Percentiles rank a stretch among this genome's conserved stretches.
Conservation (phyloP, 2,888 invertebrate genomes). For the Timandra comae region DNA sequence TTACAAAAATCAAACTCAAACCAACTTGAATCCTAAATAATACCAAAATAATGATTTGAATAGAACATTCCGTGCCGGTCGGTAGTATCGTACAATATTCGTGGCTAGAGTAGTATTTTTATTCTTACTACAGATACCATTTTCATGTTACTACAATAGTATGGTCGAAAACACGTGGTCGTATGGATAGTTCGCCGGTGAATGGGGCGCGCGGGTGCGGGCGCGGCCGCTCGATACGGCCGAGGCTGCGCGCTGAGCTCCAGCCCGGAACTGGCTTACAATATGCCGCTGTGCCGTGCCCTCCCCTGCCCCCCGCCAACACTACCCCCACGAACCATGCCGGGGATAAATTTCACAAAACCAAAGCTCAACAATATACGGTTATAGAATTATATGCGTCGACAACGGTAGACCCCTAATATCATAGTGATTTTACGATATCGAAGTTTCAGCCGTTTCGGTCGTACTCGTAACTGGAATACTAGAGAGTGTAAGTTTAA, state of each 20-base stretch:
- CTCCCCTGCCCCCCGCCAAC: conserved; percentile 18
- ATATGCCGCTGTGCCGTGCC: conserved; percentile 21
- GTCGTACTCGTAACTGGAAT: conserved; percentile 12
- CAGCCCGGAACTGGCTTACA: conserved; percentile 32
- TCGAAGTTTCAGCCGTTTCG: conserved; percentile 18
- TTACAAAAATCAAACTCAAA: too few species aligned
- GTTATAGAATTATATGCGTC: conserved; percentile 17
- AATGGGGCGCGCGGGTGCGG: conserved; percentile 57
- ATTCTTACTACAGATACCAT: conserved; percentile 26
- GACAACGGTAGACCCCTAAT: conserved; percentile 17
- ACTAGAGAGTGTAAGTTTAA: conserved; percentile 16
- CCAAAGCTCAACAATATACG: conserved; percentile 19
- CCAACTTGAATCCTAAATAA: too few species aligned
- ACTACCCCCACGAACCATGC: conserved; percentile 7
- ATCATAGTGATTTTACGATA: conserved; percentile 18
- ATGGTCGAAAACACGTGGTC: conserved; percentile 36
- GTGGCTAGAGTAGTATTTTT: conserved; percentile 33
- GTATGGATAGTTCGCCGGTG: conserved; percentile 35
- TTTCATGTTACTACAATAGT: conserved; percentile 19
- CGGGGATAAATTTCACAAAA: conserved; percentile 15
- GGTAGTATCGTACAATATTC: too few species aligned
- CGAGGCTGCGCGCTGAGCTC: conserved; percentile 60
- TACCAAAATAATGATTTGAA: too few species aligned
- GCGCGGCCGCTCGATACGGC: conserved; percentile 60
- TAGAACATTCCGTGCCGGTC: too few species aligned